Evolutionary conservation across 2,888 invertebrate species (phyloP).

Genomic region (Trissolcus japonicus): DNA sequence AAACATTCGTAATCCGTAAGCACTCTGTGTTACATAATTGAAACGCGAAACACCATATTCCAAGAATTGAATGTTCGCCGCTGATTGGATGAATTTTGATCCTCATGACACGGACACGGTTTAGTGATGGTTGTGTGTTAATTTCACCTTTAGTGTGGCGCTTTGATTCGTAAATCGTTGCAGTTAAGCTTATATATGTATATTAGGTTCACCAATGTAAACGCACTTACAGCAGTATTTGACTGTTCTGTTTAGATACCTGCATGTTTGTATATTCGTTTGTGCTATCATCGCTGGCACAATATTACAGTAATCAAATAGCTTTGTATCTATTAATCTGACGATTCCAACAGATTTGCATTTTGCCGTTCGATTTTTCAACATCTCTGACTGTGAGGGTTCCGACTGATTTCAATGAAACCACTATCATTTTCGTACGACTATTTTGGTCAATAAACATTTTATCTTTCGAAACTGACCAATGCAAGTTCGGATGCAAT

Average conservation of each 20-base stretch:
- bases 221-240: conserved; percentile 54
- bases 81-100: conserved; percentile 49
- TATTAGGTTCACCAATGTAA: conserved; percentile 57
- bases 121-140: conserved; percentile 55
- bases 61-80: conserved; percentile 41
- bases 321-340: conserved; percentile 46
- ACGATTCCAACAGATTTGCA: conserved; percentile 35
- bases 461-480: no score
- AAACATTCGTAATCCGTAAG: neutral
- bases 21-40: neutral
- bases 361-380: conserved; percentile 8
- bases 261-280: conserved; percentile 50
- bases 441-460: no score
- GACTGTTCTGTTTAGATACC: conserved; percentile 51
- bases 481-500: no score
- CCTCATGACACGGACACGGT: conserved; percentile 41
- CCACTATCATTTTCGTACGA: no score
- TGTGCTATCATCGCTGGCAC: conserved; percentile 46
- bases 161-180: conserved; percentile 58
- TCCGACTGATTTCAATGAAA: neutral
- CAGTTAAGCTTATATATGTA: conserved; percentile 56
- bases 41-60: conserved; percentile 37
- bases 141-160: conserved; percentile 51
- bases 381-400: neutral
- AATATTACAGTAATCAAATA: conserved; percentile 48